Base-by-base conservation (phyloP, 2,888 invertebrate species). In the Apantesis nais region DNA sequence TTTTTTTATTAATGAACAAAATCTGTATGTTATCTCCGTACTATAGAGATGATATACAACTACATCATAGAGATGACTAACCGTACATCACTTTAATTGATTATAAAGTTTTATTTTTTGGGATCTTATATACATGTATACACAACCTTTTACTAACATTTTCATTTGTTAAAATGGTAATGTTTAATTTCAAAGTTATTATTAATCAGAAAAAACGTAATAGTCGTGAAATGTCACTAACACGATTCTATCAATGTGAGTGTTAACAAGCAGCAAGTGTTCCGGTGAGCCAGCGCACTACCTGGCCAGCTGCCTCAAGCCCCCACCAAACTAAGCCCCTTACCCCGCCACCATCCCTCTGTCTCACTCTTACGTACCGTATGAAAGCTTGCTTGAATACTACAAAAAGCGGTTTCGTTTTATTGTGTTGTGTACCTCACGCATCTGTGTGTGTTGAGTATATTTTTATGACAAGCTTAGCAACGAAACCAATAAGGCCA, bases 361-460 rank as follows among this genome's bases (percentile, higher is more conserved):
- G 78, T 94, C 94, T 86, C 89, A 78, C 89, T 93, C 91, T 78
- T 90, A 89, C 94, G 78, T 81, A 86, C 82, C 79, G 81, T 81
- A 85, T 78, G 82, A 91, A 93, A 93, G 92, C 92, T 91, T 86
- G 88, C 85, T 85, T 83, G 82, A 89, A 86, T 88, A 85, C 85
- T 85, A 94, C 92, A 95, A 95, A 95, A 95, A 95, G 94, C 93
- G 93, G 95, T 94, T 95, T 91, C 83, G 86, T 83, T 85, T 84
- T 79, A 76, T 86, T 83, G 92, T 92, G 90, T 91, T 90, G 89
- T 86, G 84, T 87, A 74, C 78, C 75, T 74, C 66, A 61, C 75
- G 76, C 79, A 77, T 72, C 72, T 88, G 94, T 95, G 95, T 95
- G 94, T 83, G 92, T 91, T 77, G 74, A 85, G 81, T 87, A 85